These are phyloP conservation scores for Bombylius discolor DNA, from an alignment of 2,888 invertebrate species.

Conservation along the genomic window DNA sequence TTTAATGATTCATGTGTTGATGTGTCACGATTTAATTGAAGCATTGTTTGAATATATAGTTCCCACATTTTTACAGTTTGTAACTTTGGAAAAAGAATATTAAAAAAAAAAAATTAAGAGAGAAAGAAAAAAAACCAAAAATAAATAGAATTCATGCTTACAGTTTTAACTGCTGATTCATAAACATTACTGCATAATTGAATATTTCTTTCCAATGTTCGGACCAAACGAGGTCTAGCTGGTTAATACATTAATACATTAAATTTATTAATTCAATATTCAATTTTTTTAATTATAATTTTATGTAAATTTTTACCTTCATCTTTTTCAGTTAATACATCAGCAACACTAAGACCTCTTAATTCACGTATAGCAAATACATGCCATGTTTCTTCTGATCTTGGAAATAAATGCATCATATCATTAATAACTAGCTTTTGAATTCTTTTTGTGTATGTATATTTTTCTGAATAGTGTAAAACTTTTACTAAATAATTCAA, in stretches of 20 bases:
- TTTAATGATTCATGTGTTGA: constrained; percentile 37
- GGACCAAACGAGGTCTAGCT: background rate
- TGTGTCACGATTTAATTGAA: constrained; percentile 40
- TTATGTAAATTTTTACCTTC: too few species aligned
- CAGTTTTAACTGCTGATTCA: constrained; percentile 37
- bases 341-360: constrained; percentile 34
- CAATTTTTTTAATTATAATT: background rate
- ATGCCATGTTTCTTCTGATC: constrained; percentile 47
- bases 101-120: background rate
- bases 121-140: background rate
- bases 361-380: constrained; percentile 45
- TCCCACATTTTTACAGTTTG: constrained; percentile 43
- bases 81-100: constrained; percentile 18
- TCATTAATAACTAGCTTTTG: constrained; percentile 42
- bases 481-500: constrained; percentile 47
- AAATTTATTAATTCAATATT: background rate
- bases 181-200: constrained; percentile 39
- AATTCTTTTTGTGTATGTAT: constrained; percentile 45
- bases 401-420: constrained; percentile 38
- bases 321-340: constrained; percentile 16
- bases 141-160: constrained; percentile 9
- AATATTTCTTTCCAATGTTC: constrained; percentile 35
- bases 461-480: constrained; percentile 44
- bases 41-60: constrained; percentile 42
- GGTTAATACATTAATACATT: background rate